phyloP scores from a whole-genome alignment of 2,113 vertebrate genomes.

The Odocoileus virginianus region DNA sequence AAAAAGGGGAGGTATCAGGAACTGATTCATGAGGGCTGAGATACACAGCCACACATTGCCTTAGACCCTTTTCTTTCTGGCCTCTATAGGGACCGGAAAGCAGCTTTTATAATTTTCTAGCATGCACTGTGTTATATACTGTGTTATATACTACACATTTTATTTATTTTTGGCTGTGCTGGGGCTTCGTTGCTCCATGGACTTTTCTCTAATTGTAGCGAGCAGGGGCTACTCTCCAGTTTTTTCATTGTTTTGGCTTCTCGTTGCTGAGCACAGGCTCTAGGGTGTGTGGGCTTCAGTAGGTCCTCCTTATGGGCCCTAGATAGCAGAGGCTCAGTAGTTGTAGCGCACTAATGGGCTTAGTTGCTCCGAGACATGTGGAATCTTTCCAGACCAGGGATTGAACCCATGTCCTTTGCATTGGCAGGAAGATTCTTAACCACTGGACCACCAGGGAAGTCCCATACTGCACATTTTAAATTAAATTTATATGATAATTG shows the following conservation, averaged over 20 bases:
- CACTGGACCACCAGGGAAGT: background rate
- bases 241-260: background rate
- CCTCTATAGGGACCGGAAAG: background rate
- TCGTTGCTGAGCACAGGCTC: background rate
- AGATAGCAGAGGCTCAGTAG: background rate
- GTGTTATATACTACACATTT: background rate
- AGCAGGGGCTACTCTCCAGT: background rate
- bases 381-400: background rate
- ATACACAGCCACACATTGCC: background rate
- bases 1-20: background rate
- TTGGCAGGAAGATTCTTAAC: background rate
- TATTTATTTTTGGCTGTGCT: background rate
- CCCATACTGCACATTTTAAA: background rate
- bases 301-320: background rate
- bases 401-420: background rate
- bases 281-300: background rate
- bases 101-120: background rate
- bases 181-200: background rate
- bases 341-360: background rate
- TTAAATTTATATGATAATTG: background rate
- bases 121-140: background rate
- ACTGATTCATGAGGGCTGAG: background rate
- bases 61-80: background rate
- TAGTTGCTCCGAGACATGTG: background rate
- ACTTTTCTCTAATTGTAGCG: background rate